Conservation (phyloP, 2,113 vertebrate genomes). For the Oryzias celebensis region DNA sequence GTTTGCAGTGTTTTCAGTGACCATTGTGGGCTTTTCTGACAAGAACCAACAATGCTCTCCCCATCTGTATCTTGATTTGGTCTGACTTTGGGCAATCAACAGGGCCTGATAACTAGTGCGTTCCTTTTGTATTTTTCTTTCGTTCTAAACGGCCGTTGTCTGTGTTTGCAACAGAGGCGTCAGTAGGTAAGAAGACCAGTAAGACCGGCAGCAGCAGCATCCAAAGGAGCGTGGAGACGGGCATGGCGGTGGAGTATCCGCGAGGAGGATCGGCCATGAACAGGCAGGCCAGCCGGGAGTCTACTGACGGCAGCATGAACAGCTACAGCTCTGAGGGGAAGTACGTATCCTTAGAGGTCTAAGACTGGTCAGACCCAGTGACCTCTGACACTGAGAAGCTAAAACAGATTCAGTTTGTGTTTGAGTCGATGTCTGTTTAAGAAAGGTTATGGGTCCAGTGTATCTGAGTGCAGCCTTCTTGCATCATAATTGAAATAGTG, state of each 20-base stretch:
- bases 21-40: no score
- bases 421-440: no score
- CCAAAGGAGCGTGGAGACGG: conserved; percentile 96
- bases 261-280: conserved; percentile 86
- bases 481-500: no score
- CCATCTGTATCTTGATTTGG: background rate
- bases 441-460: no score
- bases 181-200: conserved; percentile 85
- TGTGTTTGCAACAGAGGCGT: conserved; percentile 75
- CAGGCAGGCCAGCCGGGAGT: conserved; percentile 94
- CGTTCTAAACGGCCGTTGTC: background rate
- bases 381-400: no score
- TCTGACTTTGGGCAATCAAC: background rate
- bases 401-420: background rate
- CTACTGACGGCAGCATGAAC: conserved; percentile 97
- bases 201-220: conserved; percentile 84
- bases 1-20: no score
- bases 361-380: background rate
- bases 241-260: conserved; percentile 94
- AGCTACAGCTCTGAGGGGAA: conserved; percentile 99
- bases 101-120: conserved; percentile 37
- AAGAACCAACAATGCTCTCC: no score
- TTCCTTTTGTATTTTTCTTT: background rate
- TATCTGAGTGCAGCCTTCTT: no score
- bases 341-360: conserved; percentile 76